Evolutionary conservation across 2,888 invertebrate species (phyloP).

Genomic region (Calliphora vomitoria): DNA sequence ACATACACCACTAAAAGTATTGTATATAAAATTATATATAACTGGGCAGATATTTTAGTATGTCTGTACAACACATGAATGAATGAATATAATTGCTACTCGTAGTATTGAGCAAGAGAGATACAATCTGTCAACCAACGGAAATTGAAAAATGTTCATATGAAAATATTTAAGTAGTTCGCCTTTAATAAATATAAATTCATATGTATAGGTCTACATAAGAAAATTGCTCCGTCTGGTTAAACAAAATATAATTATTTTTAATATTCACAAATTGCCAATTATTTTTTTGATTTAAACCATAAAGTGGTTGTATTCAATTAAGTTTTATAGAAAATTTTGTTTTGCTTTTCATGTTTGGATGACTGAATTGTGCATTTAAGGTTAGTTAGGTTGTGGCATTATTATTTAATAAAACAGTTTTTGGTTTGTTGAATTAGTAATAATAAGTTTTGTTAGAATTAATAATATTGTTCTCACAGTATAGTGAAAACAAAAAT

Average conservation of each 20-base stretch:
- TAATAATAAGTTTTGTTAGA: no score
- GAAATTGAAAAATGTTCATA: constrained; percentile 66
- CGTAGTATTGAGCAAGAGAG: background rate
- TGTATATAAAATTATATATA: constrained; percentile 17
- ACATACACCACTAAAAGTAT: no score
- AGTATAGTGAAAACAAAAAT: background rate
- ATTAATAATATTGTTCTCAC: no score
- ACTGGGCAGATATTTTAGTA: background rate
- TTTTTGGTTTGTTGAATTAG: no score
- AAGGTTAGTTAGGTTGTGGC: background rate
- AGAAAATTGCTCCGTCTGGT: constrained; percentile 39
- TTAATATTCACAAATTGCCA: constrained; percentile 67
- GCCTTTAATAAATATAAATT: constrained; percentile 11
- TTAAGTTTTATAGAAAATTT: constrained; percentile 29
- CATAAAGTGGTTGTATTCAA: constrained; percentile 34
- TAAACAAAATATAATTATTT: constrained; percentile 53
- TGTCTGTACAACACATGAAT: background rate
- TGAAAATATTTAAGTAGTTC: constrained; percentile 46
- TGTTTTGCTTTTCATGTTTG: background rate
- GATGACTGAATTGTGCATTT: background rate
- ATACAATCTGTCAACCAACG: constrained; percentile 61
- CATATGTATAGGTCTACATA: background rate
- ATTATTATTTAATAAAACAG: no score
- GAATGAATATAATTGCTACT: background rate
- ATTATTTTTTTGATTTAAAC: constrained; percentile 56